Base-by-base conservation (phyloP, 2,888 invertebrate species). In the Dione juno region DNA sequence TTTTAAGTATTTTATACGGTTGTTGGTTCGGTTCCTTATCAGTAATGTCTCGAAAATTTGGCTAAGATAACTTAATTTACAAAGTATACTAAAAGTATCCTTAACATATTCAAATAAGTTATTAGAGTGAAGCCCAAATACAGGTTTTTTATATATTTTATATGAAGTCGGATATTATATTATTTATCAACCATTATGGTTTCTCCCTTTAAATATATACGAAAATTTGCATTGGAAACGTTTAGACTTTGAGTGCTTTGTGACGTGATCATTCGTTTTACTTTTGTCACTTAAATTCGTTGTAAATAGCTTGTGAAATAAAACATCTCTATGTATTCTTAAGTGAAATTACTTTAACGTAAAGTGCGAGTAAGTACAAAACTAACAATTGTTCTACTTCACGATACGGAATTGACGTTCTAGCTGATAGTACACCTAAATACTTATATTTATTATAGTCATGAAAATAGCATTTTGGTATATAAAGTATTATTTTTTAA, bases 151-250 rank as follows among this genome's bases (percentile, higher is more conserved):
- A n/a, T n/a, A n/a, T n/a, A n/a, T n/a, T n/a, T n/a, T n/a, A n/a
- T n/a, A n/a, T n/a, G n/a, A n/a, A n/a, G n/a, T n/a, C n/a, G n/a
- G n/a, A n/a, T n/a, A n/a, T n/a, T n/a, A n/a, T n/a, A n/a, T n/a
- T n/a, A n/a, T n/a, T n/a, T n/a, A n/a, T n/a, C n/a, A n/a, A n/a
- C n/a, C n/a, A n/a, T n/a, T n/a, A 64, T 70, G 54, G n/a, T 16
- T 65, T 61, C 48, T 80, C 67, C 53, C 73, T 48, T 19, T 40
- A 67, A 66, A 64, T 70, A 52, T 65, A 77, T 81, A 84, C 82
- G 82, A 81, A 80, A 84, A 76, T 77, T 75, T 74, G 74, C 76
- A 72, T 76, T 68, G 52, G 58, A 67, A 67, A 65, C 61, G 70
- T 63, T 67, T 67, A 71, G 64, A 69, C 71, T 71, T 66, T 69